Evolutionary conservation across 2,797 vertebrate species (phyloP).

Genomic region (Parauchenoglanis ngamensis): DNA sequence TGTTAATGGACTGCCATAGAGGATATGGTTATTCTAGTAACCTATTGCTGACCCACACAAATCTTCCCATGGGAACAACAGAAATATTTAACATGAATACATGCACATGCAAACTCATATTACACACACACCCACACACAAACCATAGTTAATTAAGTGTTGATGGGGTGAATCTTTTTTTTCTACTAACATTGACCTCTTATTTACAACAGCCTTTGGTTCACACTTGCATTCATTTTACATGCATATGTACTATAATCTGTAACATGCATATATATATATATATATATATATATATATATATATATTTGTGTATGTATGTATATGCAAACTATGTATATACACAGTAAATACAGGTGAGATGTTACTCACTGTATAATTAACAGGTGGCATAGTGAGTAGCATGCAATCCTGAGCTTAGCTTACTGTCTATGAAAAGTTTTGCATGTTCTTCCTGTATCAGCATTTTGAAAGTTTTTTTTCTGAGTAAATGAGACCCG

Average conservation of each 20-base stretch:
- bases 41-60: conserved; percentile 52
- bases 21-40: conserved; percentile 55
- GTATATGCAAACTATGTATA: too few species aligned
- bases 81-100: conserved; percentile 48
- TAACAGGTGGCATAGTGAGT: neutral
- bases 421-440: neutral
- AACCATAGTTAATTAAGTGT: conserved; percentile 25
- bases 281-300: too few species aligned
- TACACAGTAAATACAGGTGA: neutral
- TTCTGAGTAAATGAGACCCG: neutral
- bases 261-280: too few species aligned
- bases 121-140: conserved; percentile 40
- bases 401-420: too few species aligned
- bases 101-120: conserved; percentile 25
- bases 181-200: conserved; percentile 20
- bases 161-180: conserved; percentile 21
- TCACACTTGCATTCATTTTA: conserved; percentile 18
- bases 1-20: conserved; percentile 57
- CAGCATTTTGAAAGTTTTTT: neutral
- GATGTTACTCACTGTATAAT: conserved; percentile 27
- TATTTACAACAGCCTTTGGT: conserved; percentile 3
- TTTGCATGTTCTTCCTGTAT: neutral
- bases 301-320: too few species aligned
- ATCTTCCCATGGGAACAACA: conserved; percentile 40
- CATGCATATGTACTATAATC: conserved; percentile 22